Conservation (phyloP, 1,140 invertebrate species). For the Propsilocerus akamusi region DNA sequence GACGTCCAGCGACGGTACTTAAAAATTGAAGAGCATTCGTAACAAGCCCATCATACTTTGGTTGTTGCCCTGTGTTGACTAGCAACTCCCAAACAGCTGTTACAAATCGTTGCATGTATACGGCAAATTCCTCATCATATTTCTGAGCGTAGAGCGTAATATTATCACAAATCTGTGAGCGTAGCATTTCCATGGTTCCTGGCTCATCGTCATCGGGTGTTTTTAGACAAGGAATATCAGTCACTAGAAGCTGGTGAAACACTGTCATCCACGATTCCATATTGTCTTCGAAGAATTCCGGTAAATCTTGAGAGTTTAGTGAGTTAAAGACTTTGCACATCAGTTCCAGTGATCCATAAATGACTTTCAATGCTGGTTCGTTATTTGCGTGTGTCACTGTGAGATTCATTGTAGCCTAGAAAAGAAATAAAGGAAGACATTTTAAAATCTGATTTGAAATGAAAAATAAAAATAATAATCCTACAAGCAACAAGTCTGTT, state of each 20-base stretch:
- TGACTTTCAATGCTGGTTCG: slow-evolving; percentile 60
- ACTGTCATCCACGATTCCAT: slow-evolving; percentile 88
- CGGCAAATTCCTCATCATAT: slow-evolving; percentile 91
- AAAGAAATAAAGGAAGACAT: slow-evolving; percentile 10
- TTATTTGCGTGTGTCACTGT: slow-evolving; percentile 61
- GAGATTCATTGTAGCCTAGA: slow-evolving; percentile 68
- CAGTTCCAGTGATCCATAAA: slow-evolving; percentile 75
- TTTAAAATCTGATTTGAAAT: background rate
- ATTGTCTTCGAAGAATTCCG: slow-evolving; percentile 97
- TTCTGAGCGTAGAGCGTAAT: slow-evolving; percentile 88
- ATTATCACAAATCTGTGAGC: slow-evolving; percentile 92
- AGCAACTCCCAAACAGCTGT: slow-evolving; percentile 83
- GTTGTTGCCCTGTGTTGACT: slow-evolving; percentile 58
- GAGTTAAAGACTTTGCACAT: slow-evolving; percentile 96
- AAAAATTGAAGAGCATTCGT: slow-evolving; percentile 92
- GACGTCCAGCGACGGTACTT: slow-evolving; percentile 79
- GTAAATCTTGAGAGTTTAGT: slow-evolving; percentile 90
- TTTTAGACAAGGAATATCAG: slow-evolving; percentile 54
- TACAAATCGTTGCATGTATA: slow-evolving; percentile 77
- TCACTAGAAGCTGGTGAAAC: slow-evolving; percentile 62
- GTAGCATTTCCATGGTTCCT: slow-evolving; percentile 75
- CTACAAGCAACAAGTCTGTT: slow-evolving; percentile 76
- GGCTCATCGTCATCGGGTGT: slow-evolving; percentile 68
- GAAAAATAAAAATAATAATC: slow-evolving; percentile 13
- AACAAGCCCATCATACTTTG: slow-evolving; percentile 87